Percentiles rank a stretch among this genome's conserved stretches.
phyloP scores from a whole-genome alignment of 2,888 invertebrate species.

The Synergus gifuensis region DNA sequence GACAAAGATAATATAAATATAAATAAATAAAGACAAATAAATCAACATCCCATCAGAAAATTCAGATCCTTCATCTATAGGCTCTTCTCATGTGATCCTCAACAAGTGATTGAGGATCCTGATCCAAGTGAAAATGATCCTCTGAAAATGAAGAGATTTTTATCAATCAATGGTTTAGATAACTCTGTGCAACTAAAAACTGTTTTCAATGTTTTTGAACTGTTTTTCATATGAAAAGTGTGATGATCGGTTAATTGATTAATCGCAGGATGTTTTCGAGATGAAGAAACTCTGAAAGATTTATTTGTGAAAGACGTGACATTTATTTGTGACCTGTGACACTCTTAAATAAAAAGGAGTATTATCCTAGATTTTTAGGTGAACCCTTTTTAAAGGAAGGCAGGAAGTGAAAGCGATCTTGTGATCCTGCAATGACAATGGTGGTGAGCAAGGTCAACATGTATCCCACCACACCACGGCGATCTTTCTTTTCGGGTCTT shows the following conservation, averaged over 20 bases:
- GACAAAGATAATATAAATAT: background rate
- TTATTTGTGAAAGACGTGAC: background rate
- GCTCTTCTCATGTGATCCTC: background rate
- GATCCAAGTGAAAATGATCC: background rate
- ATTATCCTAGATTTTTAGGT: background rate
- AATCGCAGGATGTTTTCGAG: background rate
- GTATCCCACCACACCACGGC: conserved; percentile 73
- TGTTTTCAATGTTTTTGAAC: no score
- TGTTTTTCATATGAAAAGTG: background rate
- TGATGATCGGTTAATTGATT: background rate
- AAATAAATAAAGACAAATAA: background rate
- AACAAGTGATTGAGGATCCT: background rate
- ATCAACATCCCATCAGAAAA: background rate
- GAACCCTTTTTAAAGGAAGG: conserved; percentile 1
- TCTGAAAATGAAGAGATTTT: background rate
- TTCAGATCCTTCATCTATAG: background rate
- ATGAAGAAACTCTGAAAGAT: background rate
- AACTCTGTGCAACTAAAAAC: background rate
- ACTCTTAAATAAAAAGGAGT: background rate
- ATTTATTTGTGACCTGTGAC: background rate
- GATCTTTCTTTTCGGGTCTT: conserved; percentile 72
- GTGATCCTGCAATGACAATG: conserved; percentile 68
- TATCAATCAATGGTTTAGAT: background rate
- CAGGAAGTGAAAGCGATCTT: conserved; percentile 39
- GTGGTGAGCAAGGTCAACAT: conserved; percentile 76